These are phyloP conservation scores for Diachasmimorpha longicaudata DNA, from an alignment of 1,140 invertebrate genomes.

Conservation along the genomic window DNA sequence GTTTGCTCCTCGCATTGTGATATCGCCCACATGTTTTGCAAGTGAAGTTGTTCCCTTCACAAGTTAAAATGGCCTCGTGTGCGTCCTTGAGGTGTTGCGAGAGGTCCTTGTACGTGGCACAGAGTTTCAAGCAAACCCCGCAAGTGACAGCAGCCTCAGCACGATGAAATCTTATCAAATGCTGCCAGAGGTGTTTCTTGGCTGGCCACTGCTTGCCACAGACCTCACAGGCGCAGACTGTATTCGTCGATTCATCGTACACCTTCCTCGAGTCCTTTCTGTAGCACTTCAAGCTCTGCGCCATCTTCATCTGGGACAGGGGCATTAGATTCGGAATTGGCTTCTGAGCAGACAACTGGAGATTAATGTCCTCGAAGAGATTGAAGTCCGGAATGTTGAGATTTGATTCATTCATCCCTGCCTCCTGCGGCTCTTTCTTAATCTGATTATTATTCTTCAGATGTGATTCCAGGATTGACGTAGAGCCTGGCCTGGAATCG, in stretches of 20 bases:
- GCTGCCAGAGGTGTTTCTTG: conserved; percentile 70
- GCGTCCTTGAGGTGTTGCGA: conserved; percentile 63
- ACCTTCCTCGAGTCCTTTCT: conserved; percentile 60
- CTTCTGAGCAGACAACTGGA: conserved; percentile 56
- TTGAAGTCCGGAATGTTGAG: conserved; percentile 61
- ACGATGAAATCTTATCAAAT: conserved; percentile 68
- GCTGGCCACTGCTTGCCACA: conserved; percentile 69
- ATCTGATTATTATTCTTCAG: conserved; percentile 59
- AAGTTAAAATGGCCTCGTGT: conserved; percentile 62
- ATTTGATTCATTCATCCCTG: conserved; percentile 45
- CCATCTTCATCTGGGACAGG: conserved; percentile 41
- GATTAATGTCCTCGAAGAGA: conserved; percentile 58
- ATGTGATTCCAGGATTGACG: conserved; percentile 54
- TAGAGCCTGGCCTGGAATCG: conserved; percentile 18
- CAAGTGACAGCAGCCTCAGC: conserved; percentile 67
- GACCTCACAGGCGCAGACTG: conserved; percentile 64
- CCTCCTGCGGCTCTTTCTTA: conserved; percentile 48
- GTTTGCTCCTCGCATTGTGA: conserved; percentile 68
- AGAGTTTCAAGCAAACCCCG: conserved; percentile 68
- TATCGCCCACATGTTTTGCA: conserved; percentile 69
- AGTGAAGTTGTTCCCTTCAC: conserved; percentile 68
- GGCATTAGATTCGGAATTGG: conserved; percentile 58
- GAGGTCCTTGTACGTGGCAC: conserved; percentile 61
- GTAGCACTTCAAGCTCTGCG: conserved; percentile 49
- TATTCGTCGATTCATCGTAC: conserved; percentile 59